Base-by-base conservation (phyloP, 2,113 vertebrate species). In the Boulengeromyrus knoepffleri region DNA sequence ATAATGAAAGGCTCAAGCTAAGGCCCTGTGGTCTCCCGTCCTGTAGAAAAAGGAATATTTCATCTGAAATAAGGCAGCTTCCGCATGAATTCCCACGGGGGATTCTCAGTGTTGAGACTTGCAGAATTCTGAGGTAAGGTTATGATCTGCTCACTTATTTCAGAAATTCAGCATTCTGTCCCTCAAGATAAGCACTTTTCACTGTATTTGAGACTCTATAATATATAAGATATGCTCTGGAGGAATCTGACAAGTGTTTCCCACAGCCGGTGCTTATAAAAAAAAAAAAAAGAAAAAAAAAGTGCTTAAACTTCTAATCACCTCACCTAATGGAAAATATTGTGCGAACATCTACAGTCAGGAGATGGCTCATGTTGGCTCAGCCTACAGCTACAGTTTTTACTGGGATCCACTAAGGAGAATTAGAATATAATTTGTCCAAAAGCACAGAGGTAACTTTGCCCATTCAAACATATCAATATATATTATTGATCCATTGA, bases 101-200 rank as follows among this genome's bases (percentile, higher is more conserved):
- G 27, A 47, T 27, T 31, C 47, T 49, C 21, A 6, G 3, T 46
- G n/a, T 5, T 17, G 50, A 36, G 45, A 47, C 24, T 15, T 21
- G 83, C 21, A 85, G 21, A 85, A 46, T 45, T 85, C 74, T 42
- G 36, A 47, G 17, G 45, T 47, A 19, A 27, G 50, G n/a, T 53
- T 53, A 53, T 36, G 31, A 80, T 42, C 31, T 80, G 36, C 74
- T 80, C 36, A 80, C 74, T 80, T 80, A 36, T 39, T 80, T 36
- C 74, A 80, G 74, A 80, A 80, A 80, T 80, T 80, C 74, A 80
- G 74, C 74, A 80, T 80, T 80, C 74, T 80, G 74, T 80, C 74
- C 74, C 36, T 36, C 31, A 80, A 80, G 74, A 80, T 80, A 70
- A 70, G 62, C 62, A 70, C n/a, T 70, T 70, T 70, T 70, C 62